Percentiles rank a stretch among this genome's conserved stretches.
phyloP scores from a whole-genome alignment of 2,888 invertebrate genomes.

The Tuberolachnus salignus region DNA sequence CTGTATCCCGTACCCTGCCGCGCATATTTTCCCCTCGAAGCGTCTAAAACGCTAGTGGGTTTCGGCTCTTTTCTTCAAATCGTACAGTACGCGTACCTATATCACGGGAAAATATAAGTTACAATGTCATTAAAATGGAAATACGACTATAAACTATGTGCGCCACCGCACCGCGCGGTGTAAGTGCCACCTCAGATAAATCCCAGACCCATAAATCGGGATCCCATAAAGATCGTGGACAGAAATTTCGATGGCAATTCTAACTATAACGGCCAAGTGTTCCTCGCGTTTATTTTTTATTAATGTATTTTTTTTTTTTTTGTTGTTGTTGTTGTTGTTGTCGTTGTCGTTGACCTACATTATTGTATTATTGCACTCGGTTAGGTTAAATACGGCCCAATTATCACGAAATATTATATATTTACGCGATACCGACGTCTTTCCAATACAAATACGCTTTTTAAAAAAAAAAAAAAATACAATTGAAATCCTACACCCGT shows the following conservation, averaged over 20 bases:
- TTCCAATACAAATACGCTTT: no score
- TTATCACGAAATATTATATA: no score
- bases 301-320: not conserved
- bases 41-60: not conserved
- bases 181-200: conserved; percentile 34
- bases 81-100: not conserved
- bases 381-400: no score
- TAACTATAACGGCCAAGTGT: not conserved
- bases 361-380: not conserved
- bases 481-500: no score
- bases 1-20: no score
- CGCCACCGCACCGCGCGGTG: no score
- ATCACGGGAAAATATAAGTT: not conserved
- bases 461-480: no score
- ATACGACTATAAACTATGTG: conserved; percentile 24
- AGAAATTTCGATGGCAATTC: conserved; percentile 22
- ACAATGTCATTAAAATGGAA: conserved; percentile 45
- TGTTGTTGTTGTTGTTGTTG: no score
- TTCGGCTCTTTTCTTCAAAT: not conserved
- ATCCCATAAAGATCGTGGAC: conserved; percentile 22
- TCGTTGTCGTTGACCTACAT: no score
- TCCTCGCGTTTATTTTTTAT: not conserved
- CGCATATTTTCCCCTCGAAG: not conserved
- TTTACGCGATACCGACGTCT: no score
- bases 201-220: not conserved